A percentile compares a stretch with the other conserved stretches of the same genome.
Conservation (phyloP, 2,113 vertebrate genomes). For the Cromileptes altivelis region DNA sequence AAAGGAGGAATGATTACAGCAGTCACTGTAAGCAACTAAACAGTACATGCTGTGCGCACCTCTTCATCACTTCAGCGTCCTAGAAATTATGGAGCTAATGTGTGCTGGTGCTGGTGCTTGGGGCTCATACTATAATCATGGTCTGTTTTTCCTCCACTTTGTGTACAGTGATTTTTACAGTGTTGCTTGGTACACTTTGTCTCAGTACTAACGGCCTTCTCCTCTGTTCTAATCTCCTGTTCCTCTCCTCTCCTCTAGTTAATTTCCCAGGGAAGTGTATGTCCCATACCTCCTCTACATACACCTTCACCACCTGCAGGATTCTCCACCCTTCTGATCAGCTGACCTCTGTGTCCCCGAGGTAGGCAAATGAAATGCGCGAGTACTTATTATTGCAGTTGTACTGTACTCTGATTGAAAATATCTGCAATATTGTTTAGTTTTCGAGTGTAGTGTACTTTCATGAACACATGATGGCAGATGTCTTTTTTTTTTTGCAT, state of each 20-base stretch:
- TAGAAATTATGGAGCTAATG: not conserved
- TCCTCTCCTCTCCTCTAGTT: slow-evolving; percentile 81
- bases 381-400: not conserved
- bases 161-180: not conserved
- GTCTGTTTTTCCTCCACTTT: slow-evolving; percentile 11
- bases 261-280: slow-evolving; percentile 97
- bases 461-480: slow-evolving; percentile 28
- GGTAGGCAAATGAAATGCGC: slow-evolving; percentile 84
- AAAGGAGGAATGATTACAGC: not conserved
- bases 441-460: slow-evolving; percentile 11
- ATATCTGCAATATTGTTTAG: not conserved
- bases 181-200: slow-evolving; percentile 17
- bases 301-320: slow-evolving; percentile 98
- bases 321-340: slow-evolving; percentile 98
- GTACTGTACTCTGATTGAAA: not conserved
- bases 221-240: slow-evolving; percentile 30
- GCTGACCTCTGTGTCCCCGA: slow-evolving; percentile 93
- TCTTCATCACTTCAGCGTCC: not conserved
- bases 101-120: slow-evolving; percentile 45
- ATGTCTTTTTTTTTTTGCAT: not conserved
- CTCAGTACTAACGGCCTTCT: slow-evolving; percentile 33
- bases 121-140: slow-evolving; percentile 26
- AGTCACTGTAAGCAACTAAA: too few species aligned
- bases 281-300: slow-evolving; percentile 98
- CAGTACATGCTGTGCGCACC: not conserved